phyloP scores from a whole-genome alignment of 2,888 invertebrate genomes.

The Brachypterus glaber region DNA sequence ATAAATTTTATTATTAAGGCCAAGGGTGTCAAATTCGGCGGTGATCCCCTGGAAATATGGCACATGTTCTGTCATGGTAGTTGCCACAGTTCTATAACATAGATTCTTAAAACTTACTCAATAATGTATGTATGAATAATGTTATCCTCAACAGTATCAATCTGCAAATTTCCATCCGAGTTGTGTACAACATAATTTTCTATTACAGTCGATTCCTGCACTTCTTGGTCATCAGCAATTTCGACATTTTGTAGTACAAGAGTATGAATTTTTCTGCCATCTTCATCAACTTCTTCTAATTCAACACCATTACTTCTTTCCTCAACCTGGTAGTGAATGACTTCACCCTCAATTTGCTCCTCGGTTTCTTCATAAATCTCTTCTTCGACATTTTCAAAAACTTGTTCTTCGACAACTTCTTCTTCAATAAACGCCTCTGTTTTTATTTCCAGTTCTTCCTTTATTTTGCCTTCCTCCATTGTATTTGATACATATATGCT shows the following conservation, averaged over 20 bases:
- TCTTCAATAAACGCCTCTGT: too few relatives aligned
- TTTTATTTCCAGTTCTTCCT: too few relatives aligned
- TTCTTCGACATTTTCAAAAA: too few relatives aligned
- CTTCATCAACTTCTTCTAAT: conserved; percentile 7
- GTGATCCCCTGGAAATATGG: too few relatives aligned
- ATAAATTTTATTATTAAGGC: too few relatives aligned
- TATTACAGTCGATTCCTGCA: conserved; percentile 11
- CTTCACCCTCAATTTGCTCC: conserved; percentile 3
- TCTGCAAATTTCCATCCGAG: conserved; percentile 29
- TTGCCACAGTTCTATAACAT: too few relatives aligned
- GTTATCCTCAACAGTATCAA: conserved; percentile 22
- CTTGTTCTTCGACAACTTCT: too few relatives aligned
- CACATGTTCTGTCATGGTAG: too few relatives aligned
- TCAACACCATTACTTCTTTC: conserved; percentile 10
- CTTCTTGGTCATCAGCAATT: too few relatives aligned
- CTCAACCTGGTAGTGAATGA: background rate
- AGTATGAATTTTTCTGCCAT: conserved; percentile 17
- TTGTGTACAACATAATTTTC: conserved; percentile 22
- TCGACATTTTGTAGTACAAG: conserved; percentile 26
- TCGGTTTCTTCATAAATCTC: conserved; percentile 13
- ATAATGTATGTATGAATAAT: conserved; percentile 22
- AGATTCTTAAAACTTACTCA: conserved; percentile 25
- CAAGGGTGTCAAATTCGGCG: too few relatives aligned
- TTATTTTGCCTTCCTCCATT: too few relatives aligned
- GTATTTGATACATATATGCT: too few relatives aligned